A percentile compares a stretch with the other conserved stretches of the same genome.
Evolutionary conservation across 2,888 invertebrate species (phyloP).

Genomic region (Lasioglossum lativentre): DNA sequence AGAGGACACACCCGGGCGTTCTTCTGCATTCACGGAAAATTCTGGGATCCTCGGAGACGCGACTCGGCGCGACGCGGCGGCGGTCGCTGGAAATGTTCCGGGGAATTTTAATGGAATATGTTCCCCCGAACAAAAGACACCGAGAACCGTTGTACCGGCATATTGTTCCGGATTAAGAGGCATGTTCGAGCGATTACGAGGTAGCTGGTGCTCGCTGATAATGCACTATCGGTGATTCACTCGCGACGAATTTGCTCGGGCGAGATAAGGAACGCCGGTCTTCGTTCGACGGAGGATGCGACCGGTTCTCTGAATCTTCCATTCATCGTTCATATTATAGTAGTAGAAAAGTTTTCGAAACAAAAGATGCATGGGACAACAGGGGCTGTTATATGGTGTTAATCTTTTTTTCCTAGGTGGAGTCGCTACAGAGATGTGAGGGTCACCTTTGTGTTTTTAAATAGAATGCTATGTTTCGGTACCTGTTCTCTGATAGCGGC

Average conservation of each 20-base stretch:
- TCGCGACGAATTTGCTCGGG: background rate
- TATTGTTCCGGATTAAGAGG: constrained; percentile 1
- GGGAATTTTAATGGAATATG: constrained; percentile 5
- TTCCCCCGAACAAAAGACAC: background rate
- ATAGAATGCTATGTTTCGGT: too few relatives aligned
- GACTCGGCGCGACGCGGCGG: background rate
- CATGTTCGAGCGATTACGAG: background rate
- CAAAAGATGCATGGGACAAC: too few relatives aligned
- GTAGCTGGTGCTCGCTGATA: background rate
- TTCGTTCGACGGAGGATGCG: background rate
- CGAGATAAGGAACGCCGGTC: background rate
- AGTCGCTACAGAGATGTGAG: too few relatives aligned
- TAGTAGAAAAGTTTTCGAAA: too few relatives aligned
- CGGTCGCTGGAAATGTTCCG: constrained; percentile 1
- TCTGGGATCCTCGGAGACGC: background rate
- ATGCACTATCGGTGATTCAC: constrained; percentile 2
- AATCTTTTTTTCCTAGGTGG: too few relatives aligned
- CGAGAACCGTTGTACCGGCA: background rate
- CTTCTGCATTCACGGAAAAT: constrained; percentile 8
- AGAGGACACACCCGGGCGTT: background rate
- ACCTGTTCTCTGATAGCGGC: too few relatives aligned
- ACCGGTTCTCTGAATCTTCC: background rate
- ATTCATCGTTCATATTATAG: too few relatives aligned
- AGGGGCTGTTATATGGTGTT: too few relatives aligned
- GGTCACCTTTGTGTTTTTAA: too few relatives aligned